Evolutionary conservation across 2,888 invertebrate species (phyloP), one percentile per base, ranked within the genome.

Genomic region (Melanargia galathea): DNA sequence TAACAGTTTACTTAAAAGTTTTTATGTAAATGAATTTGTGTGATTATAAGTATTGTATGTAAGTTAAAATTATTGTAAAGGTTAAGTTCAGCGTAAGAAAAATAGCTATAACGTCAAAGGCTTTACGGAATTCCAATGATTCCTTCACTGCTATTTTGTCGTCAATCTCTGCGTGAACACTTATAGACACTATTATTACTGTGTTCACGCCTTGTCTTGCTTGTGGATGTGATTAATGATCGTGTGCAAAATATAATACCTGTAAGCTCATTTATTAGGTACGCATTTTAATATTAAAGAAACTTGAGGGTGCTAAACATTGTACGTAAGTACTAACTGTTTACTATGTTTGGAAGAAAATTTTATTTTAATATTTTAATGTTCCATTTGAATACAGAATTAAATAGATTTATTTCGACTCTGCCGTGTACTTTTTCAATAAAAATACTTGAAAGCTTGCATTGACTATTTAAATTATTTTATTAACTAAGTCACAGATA

Each of bases 131-230:
- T 62, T 20, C 24, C 33, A 43, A 45, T 49, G 16, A 56, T 43
- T 46, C 58, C 11, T 38, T 18, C 43, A 58, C 43, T 33, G 26
- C 13, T 57, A 40, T 57, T 58, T 56, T 48, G 40, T 22, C 20
- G 30, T 13, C 49, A 62, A 62, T 57, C 51, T 52, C 18, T 10
- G 62, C 40, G 56, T 56, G 55, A 49, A 55, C 26, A 35, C 24
- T 11, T n/a, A n/a, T n/a, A 51, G 13, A 38, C 40, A 22, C 54
- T 62, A 55, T 56, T 54, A 55, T 55, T 56, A 51, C 46, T 51
- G 24, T 45, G 62, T 65, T 57, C 62, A 56, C 65, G 49, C 62
- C 59, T 65, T 46, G 51, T 55, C 59, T 56, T 43, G 30, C 55
- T 57, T 11, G 35, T 26, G 35, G 55, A 45, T 56, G 46, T 65